Base-by-base conservation (phyloP, 2,888 invertebrate genomes). In the Masnerella sp. region DNA sequence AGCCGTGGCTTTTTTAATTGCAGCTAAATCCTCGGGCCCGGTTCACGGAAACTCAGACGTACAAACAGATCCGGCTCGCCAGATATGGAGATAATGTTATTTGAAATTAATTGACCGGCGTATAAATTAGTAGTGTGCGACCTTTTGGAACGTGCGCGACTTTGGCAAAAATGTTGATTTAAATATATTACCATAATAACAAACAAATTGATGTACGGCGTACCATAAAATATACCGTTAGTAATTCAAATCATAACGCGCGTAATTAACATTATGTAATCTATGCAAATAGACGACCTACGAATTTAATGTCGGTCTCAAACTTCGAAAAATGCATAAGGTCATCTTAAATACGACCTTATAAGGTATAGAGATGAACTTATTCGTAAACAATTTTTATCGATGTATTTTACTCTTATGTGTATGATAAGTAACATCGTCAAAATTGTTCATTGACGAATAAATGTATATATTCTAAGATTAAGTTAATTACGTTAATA, bases 1-100 rank as follows among this genome's bases (percentile, higher is more conserved):
- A 78, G 74, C 75, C 74, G 76, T 69, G 76, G 75, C 77, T 80
- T 82, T 85, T 84, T 79, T 79, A 82, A 84, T 78, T 76, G 71
- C 54, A 14, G 17, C 15, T 15, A 38, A 15, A 7, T 14, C 17
- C 38, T 15, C 38, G 38, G 17, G 8, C 15, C 17, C 8, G 7
- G 14, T 7, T 38, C 15, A 38, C 15, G 38, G 30, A 9, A 3
- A 30, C 5, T n/a, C 4, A 9, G n/a, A 20, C 11, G 11, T 17
- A 20, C 9, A 20, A 42, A 42, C 12, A 20, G 1, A 18, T n/a
- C 1, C 2, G 12, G 20, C 20, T 20, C 12, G n/a, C 20, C 20
- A 15, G 47, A 49, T 49, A 32, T 14, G 32, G 1, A 25, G 54
- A 54, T 54, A 54, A 54, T 40, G 38, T 54, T 28, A 11, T 28